Conservation (phyloP, 2,797 vertebrate genomes). For the Arrhamphus sclerolepis region DNA sequence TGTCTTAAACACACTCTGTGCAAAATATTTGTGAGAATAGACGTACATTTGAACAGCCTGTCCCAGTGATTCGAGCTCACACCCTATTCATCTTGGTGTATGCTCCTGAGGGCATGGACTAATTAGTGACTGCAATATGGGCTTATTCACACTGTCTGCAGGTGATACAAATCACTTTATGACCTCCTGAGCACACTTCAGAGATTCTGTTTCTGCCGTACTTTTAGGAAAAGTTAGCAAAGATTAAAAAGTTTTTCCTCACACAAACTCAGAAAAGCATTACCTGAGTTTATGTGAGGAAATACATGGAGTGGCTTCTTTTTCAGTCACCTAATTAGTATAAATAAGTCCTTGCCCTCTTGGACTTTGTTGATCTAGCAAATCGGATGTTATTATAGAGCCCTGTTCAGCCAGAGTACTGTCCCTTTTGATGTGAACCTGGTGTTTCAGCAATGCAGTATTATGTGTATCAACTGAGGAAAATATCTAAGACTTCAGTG, state of each 20-base stretch:
- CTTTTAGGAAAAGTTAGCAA: slow-evolving; percentile 17
- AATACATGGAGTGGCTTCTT: background rate
- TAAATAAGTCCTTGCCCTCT: background rate
- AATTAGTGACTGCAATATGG: slow-evolving; percentile 57
- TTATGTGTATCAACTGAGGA: too few relatives aligned
- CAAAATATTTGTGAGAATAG: slow-evolving; percentile 23
- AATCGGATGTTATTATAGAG: background rate
- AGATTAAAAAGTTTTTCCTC: slow-evolving; percentile 22
- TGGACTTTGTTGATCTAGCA: background rate
- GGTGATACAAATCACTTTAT: slow-evolving; percentile 61
- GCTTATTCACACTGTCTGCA: slow-evolving; percentile 40
- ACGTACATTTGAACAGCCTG: slow-evolving; percentile 48
- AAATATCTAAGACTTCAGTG: too few relatives aligned
- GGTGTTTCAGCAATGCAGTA: too few relatives aligned
- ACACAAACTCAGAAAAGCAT: slow-evolving; percentile 3
- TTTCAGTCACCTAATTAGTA: background rate
- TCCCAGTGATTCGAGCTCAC: slow-evolving; percentile 23
- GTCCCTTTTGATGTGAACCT: slow-evolving; percentile 1
- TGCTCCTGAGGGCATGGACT: slow-evolving; percentile 47
- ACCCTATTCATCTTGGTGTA: slow-evolving; percentile 31
- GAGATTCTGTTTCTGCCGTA: slow-evolving; percentile 52
- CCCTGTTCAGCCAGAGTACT: background rate
- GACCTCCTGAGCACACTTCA: slow-evolving; percentile 39
- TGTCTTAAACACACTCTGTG: too few relatives aligned
- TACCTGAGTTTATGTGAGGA: slow-evolving; percentile 10